Conservation (phyloP, 2,113 vertebrate species). For the Dipodomys ordii region DNA sequence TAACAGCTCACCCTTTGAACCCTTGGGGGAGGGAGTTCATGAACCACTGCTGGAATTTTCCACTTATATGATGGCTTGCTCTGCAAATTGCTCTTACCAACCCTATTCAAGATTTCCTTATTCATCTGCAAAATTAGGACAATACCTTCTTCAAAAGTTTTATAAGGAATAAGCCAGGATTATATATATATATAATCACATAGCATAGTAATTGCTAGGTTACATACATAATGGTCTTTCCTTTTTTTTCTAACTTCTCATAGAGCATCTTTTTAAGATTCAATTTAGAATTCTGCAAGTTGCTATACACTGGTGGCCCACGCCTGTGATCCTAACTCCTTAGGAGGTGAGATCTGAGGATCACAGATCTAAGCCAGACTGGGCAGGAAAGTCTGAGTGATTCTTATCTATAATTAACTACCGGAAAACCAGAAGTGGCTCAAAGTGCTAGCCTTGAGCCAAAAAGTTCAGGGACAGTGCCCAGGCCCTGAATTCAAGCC, state of each 20-base stretch:
- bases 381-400: not conserved
- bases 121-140: slow-evolving; percentile 28
- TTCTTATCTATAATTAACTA: not conserved
- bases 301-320: not conserved
- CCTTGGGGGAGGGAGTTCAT: not conserved
- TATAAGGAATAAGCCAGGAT: not conserved
- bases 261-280: slow-evolving; percentile 18
- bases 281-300: not conserved
- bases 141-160: not conserved
- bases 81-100: not conserved
- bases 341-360: not conserved
- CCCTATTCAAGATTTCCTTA: slow-evolving; percentile 14
- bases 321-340: not conserved
- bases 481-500: too few relatives aligned
- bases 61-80: not conserved
- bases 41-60: slow-evolving; percentile 50
- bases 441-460: not conserved
- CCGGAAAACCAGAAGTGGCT: not conserved
- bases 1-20: not conserved
- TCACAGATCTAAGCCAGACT: not conserved
- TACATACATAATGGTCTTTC: not conserved
- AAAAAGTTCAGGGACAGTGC: too few relatives aligned
- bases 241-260: slow-evolving; percentile 26
- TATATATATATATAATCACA: not conserved
- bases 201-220: not conserved